Evolutionary conservation across 2,888 invertebrate genomes (phyloP), one percentile per base, ranked within the genome.

Genomic region (Drosophila tanythrix): DNA sequence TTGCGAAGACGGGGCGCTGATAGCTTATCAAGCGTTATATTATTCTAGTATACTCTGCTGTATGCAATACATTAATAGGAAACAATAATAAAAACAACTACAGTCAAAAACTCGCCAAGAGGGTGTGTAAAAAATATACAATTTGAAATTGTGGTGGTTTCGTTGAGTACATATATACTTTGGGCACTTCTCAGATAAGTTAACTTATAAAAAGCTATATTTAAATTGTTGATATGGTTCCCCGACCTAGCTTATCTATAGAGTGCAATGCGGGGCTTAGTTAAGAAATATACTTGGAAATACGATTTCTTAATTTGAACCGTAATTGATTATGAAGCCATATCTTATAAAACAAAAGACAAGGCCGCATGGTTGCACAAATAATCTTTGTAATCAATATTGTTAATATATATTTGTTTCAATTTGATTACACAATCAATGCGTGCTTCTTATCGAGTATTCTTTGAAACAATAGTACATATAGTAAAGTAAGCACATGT

Each of bases 1-100:
- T 70, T 80, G 59, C 76, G 75, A 53, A 71, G 76, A 56, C 82
- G 78, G 21, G 71, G 81, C 11, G 68, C 81, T 78, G 86, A 87
- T 81, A 87, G 78, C 85, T 75, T 90, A 85, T 90, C 90, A 79
- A 81, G 88, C 77, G 85, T 75, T 74, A 83, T 90, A 76, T 74
- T 88, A 58, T 81, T 90, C 74, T 88, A 88, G 81, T 70, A 56
- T 46, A 25, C 13, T 25, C 27, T 15, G 51, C 25, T 62, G 51
- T 51, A 38, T 50, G 60, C 50, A 67, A 70, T 68, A 36, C 53
- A 35, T 71, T 62, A 59, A 58, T 62, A 72, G 53, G 59, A 67
- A 62, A 18, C 66, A 57, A 60, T 11, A 63, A 60, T 52, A 59
- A 60, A 59, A 60, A 27, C 10, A 51, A 63, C 31, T n/a, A 33